These are phyloP conservation scores for Sula dactylatra DNA, from an alignment of 2,113 vertebrate species.

Conservation along the genomic window DNA sequence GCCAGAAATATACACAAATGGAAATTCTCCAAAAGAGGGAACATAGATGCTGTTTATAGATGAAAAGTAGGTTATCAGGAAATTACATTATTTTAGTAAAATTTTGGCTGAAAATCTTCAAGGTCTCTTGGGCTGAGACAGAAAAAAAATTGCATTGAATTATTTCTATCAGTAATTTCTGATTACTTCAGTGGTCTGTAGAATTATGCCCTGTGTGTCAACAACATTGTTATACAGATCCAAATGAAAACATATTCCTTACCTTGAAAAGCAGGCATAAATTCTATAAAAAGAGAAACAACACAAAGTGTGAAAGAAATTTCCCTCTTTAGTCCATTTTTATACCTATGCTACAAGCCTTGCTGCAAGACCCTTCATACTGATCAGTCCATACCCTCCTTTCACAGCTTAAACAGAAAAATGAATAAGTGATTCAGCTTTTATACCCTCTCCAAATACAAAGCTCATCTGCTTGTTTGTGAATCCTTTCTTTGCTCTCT, in stretches of 20 bases:
- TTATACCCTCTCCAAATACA: not conserved
- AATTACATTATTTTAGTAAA: slow-evolving; percentile 7
- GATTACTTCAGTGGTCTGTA: not conserved
- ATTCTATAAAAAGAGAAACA: not conserved
- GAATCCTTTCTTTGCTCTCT: not conserved
- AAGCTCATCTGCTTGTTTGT: not conserved
- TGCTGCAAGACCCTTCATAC: not conserved
- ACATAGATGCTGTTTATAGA: not conserved
- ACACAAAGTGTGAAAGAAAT: not conserved
- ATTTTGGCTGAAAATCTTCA: not conserved
- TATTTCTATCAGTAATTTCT: not conserved
- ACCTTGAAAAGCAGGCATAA: not conserved
- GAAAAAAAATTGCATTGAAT: not conserved
- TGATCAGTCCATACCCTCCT: not conserved
- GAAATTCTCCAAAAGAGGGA: not conserved
- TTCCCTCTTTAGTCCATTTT: not conserved
- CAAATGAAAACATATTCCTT: not conserved
- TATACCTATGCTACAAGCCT: not conserved
- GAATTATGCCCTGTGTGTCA: not conserved
- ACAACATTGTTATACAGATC: not conserved
- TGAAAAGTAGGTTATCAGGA: slow-evolving; percentile 34
- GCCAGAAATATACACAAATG: not conserved
- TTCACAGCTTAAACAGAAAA: not conserved
- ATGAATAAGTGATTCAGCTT: not conserved
- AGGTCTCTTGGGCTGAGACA: not conserved